These are phyloP conservation scores for Meandrina meandrites DNA, from an alignment of 92 coral and sea anemone genomes.

Conservation along the genomic window DNA sequence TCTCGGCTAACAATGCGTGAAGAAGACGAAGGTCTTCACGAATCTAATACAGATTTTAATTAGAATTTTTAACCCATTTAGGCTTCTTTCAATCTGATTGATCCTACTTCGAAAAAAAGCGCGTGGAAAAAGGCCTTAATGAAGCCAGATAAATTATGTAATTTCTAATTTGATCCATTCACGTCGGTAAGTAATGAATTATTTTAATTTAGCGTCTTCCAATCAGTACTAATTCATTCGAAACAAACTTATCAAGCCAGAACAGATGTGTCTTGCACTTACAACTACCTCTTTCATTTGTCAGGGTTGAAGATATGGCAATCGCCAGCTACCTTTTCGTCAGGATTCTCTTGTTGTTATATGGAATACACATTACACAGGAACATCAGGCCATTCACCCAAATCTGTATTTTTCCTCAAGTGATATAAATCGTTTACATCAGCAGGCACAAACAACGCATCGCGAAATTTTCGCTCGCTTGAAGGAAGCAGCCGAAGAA, in stretches of 20 bases:
- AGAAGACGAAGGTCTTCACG: no score
- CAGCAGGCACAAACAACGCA: conserved; percentile 66
- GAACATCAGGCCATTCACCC: conserved; percentile 52
- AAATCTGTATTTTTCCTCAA: conserved; percentile 63
- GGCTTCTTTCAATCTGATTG: not conserved
- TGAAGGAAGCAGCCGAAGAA: conserved; percentile 48
- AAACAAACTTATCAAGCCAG: no score
- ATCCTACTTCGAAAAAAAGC: no score
- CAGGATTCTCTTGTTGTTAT: not conserved
- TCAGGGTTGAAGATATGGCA: conserved; percentile 2
- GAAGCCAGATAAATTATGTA: not conserved
- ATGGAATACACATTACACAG: not conserved
- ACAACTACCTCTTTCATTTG: not conserved
- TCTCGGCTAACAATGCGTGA: not conserved
- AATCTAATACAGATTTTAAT: no score
- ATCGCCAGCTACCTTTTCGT: not conserved
- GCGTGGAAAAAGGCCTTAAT: no score
- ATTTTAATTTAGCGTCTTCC: not conserved
- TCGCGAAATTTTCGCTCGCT: conserved; percentile 59
- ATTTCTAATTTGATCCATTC: not conserved
- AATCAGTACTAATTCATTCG: no score
- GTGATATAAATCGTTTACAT: conserved; percentile 62
- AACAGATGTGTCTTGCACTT: no score
- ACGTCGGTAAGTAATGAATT: not conserved
- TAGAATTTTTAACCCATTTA: not conserved